A percentile compares a stretch with the other conserved stretches of the same genome.
Conservation (phyloP, 2,888 invertebrate genomes). For the Coecobrya sp. region DNA sequence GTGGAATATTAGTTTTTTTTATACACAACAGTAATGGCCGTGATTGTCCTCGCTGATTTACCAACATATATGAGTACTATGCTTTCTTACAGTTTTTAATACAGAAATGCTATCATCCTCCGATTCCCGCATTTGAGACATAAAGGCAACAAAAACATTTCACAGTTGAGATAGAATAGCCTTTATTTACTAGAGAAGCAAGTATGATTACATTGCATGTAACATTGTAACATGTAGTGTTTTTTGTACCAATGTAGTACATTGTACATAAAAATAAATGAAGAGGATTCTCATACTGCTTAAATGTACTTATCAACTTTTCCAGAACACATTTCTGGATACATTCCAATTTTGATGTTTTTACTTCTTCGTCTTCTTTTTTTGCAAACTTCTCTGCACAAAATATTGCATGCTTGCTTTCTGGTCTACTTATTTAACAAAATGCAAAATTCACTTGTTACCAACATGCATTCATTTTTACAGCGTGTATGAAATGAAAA, state of each 20-base stretch:
- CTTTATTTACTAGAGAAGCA: not conserved
- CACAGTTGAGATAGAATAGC: conserved; percentile 22
- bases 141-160: conserved; percentile 12
- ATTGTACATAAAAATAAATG: not conserved
- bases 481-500: not conserved
- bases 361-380: not conserved
- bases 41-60: conserved; percentile 11
- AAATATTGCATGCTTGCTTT: conserved; percentile 1
- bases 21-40: not conserved
- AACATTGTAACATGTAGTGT: not conserved
- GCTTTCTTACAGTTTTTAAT: too few relatives aligned
- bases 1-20: not conserved
- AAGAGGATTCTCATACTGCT: not conserved
- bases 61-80: not conserved
- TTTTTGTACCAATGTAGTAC: not conserved
- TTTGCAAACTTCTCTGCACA: conserved; percentile 26
- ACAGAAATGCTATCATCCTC: too few relatives aligned
- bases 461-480: not conserved
- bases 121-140: too few relatives aligned
- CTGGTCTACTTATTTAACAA: conserved; percentile 31
- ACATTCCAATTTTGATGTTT: conserved; percentile 43
- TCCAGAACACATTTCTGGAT: conserved; percentile 50
- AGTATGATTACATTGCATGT: not conserved
- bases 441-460: conserved; percentile 1
- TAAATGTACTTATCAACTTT: conserved; percentile 22